These are phyloP conservation scores for Spea bombifrons DNA, from an alignment of 2,113 vertebrate genomes.

Conservation along the genomic window DNA sequence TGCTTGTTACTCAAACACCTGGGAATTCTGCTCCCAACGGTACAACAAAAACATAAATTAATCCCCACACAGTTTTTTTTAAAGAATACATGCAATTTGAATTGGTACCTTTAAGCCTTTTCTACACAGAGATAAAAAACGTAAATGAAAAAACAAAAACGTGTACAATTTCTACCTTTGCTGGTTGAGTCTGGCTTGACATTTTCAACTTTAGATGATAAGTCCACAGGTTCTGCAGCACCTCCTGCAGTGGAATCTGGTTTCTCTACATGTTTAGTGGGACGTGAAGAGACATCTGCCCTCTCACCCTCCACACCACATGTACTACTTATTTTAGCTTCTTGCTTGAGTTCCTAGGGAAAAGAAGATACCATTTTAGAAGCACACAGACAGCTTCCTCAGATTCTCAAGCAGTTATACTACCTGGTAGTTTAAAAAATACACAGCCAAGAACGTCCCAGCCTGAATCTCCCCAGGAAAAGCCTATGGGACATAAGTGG, in stretches of 20 bases:
- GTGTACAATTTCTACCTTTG: constrained; percentile 58
- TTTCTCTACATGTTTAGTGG: constrained; percentile 49
- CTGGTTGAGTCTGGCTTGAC: constrained; percentile 55
- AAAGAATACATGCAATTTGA: no score
- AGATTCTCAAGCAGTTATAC: no score
- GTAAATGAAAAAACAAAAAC: neutral
- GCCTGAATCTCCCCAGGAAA: no score
- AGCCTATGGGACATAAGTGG: no score
- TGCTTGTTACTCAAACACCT: no score
- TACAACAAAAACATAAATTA: no score
- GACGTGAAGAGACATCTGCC: constrained; percentile 21
- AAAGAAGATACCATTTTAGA: constrained; percentile 3
- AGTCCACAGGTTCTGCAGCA: constrained; percentile 72
- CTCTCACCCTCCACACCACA: constrained; percentile 43
- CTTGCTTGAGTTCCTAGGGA: constrained; percentile 52
- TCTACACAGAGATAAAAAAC: constrained; percentile 15
- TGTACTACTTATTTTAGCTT: constrained; percentile 48
- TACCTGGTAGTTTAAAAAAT: no score
- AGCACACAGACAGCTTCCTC: neutral
- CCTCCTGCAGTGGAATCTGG: constrained; percentile 50
- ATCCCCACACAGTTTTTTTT: no score
- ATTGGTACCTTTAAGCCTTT: no score
- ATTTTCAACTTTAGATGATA: constrained; percentile 76
- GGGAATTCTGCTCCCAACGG: no score
- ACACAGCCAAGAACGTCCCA: no score